Evolutionary conservation across 2,888 invertebrate species (phyloP).

Genomic region (Chymomyza caudatula): DNA sequence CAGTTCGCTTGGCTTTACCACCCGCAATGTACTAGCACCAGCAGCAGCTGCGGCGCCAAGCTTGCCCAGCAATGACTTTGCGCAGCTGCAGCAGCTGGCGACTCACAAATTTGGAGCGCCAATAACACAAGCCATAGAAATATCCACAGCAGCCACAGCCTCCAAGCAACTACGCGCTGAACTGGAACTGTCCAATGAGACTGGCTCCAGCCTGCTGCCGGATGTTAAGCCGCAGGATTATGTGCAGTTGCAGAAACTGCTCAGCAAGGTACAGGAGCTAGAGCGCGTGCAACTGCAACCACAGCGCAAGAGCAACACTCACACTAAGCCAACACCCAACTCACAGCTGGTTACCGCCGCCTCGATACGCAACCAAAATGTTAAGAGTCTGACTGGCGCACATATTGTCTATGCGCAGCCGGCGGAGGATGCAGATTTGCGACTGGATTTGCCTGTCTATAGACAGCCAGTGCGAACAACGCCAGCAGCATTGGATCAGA

Average conservation of each 20-base stretch:
- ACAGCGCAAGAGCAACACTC: slow-evolving; percentile 14
- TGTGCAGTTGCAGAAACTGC: slow-evolving; percentile 78
- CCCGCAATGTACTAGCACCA: slow-evolving; percentile 60
- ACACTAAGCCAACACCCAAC: slow-evolving; percentile 18
- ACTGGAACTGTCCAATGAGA: slow-evolving; percentile 68
- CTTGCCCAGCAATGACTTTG: slow-evolving; percentile 68
- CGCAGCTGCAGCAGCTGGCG: slow-evolving; percentile 66
- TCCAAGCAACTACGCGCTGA: slow-evolving; percentile 38
- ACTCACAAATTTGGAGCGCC: slow-evolving; percentile 12
- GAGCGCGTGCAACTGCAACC: slow-evolving; percentile 71
- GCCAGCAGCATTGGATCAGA: slow-evolving; percentile 15
- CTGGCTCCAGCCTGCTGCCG: slow-evolving; percentile 53
- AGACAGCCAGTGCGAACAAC: slow-evolving; percentile 18
- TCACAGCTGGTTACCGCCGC: slow-evolving; percentile 65
- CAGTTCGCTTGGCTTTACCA: slow-evolving; percentile 56
- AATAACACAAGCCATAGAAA: slow-evolving; percentile 52
- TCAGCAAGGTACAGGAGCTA: slow-evolving; percentile 78
- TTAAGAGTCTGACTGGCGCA: slow-evolving; percentile 60
- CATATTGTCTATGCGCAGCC: slow-evolving; percentile 67
- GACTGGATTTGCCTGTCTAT: slow-evolving; percentile 55
- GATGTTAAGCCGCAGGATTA: slow-evolving; percentile 79
- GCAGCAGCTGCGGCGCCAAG: slow-evolving; percentile 1
- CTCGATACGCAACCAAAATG: slow-evolving; percentile 61
- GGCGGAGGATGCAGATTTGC: slow-evolving; percentile 22
- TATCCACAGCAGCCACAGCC: slow-evolving; percentile 68